phyloP scores from a whole-genome alignment of 2,113 vertebrate genomes.

The Excalfactoria chinensis region DNA sequence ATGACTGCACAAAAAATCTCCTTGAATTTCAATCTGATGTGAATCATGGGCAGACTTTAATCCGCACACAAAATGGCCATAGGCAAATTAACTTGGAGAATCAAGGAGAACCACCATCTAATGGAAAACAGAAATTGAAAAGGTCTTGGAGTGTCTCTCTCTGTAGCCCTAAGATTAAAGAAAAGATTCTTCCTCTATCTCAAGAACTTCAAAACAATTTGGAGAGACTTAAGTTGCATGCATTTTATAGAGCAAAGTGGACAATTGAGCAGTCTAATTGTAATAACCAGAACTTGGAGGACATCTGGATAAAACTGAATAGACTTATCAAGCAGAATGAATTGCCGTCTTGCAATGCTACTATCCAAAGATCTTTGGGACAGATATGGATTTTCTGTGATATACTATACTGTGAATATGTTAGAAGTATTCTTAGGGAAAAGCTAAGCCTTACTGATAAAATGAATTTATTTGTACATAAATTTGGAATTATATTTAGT shows the following conservation, averaged over 20 bases:
- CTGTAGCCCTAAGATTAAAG: constrained; percentile 30
- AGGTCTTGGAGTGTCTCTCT: constrained; percentile 88
- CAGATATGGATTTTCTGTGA: constrained; percentile 98
- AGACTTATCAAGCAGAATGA: constrained; percentile 72
- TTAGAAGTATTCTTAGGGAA: constrained; percentile 84
- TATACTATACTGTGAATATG: constrained; percentile 85
- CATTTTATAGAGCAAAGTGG: constrained; percentile 88
- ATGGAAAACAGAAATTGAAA: constrained; percentile 33
- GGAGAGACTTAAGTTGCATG: constrained; percentile 81
- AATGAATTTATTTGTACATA: constrained; percentile 84
- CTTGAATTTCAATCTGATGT: constrained; percentile 77
- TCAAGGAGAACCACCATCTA: constrained; percentile 38
- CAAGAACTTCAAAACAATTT: constrained; percentile 77
- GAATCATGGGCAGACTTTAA: constrained; percentile 21
- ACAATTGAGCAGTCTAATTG: constrained; percentile 81
- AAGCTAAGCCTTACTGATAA: constrained; percentile 84
- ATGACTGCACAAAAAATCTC: constrained; percentile 77
- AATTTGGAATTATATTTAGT: constrained; percentile 84
- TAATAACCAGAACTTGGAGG: constrained; percentile 80
- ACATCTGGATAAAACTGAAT: constrained; percentile 85
- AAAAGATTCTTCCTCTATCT: constrained; percentile 78
- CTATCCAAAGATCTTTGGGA: constrained; percentile 83
- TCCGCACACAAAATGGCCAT: neutral
- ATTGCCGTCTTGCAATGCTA: constrained; percentile 91
- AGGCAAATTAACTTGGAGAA: constrained; percentile 14